Conservation (phyloP, 2,888 invertebrate species). For the Aleiodes alternator region DNA sequence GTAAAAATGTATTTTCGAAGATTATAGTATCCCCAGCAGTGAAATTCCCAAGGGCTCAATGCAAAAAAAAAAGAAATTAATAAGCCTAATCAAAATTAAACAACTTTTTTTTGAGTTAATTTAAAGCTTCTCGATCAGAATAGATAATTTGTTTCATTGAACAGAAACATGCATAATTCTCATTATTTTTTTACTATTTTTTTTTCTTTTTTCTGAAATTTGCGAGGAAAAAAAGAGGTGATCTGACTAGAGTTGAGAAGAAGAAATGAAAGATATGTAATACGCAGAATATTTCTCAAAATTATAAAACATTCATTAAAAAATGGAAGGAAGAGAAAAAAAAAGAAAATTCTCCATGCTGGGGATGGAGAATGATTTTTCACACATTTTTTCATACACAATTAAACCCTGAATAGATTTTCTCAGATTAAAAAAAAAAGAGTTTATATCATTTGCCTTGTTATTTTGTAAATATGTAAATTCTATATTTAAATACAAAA, state of each 20-base stretch:
- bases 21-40: slow-evolving; percentile 7
- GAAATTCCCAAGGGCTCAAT: slow-evolving; percentile 28
- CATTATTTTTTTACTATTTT: slow-evolving; percentile 32
- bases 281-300: neutral
- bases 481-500: slow-evolving; percentile 49
- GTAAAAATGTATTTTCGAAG: slow-evolving; percentile 7
- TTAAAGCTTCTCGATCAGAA: slow-evolving; percentile 23
- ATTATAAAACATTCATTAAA: neutral
- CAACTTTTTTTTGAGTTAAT: neutral
- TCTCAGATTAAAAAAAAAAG: neutral
- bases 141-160: slow-evolving; percentile 10
- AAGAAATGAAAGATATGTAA: slow-evolving; percentile 10
- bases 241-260: slow-evolving; percentile 40
- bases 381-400: neutral
- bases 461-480: slow-evolving; percentile 24
- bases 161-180: slow-evolving; percentile 13
- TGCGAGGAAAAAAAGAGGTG: slow-evolving; percentile 12
- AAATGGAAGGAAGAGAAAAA: neutral
- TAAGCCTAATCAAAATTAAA: slow-evolving; percentile 6
- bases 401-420: neutral
- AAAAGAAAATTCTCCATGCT: slow-evolving; percentile 2
- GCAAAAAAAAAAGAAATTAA: neutral
- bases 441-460: neutral
- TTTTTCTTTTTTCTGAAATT: neutral
- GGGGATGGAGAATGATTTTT: slow-evolving; percentile 2